Evolutionary conservation across 2,113 vertebrate species (phyloP), one percentile per base, ranked within the genome.

Genomic region (Sturnus vulgaris): DNA sequence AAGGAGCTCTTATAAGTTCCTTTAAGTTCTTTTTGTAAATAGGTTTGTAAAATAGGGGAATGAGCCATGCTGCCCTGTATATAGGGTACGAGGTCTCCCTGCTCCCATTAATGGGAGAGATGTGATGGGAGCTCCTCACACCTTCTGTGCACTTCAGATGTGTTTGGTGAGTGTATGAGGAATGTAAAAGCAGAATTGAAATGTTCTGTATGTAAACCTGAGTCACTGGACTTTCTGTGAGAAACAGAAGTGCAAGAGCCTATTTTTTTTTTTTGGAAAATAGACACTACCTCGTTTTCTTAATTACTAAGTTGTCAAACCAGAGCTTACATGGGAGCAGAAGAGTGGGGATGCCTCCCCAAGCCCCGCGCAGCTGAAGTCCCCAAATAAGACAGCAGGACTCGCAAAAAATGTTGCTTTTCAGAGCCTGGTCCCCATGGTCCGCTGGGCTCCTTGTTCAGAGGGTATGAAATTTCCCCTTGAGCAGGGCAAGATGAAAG

Each of bases 21-120:
- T 96, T 89, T 60, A 87, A 78, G 90, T 93, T 95, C 73, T 87
- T 96, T 91, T 77, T 52, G 90, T 89, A 86, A 93, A 89, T 80
- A 55, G 65, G 61, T 86, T 85, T 96, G 60, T 78, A 42, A 91
- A 92, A 59, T 1, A 86, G 47, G 31, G 55, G 93, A 82, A 71
- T 84, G 57, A 90, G 60, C 76, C 4, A 5, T 37, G 59, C 57
- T 66, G 60, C 46, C 57, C 57, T 5, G 2, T 91, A 25, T 27
- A 22, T 30, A 69, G 88, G 77, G 88, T 73, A 79, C 3, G 7
- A 73, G 39, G 30, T 59, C 46, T 65, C 20, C 49, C 53, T 7
- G 1, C 53, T 82, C 40, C 3, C 5, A 14, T 20, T 4, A 23
- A 25, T 44, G 69, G 46, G 20, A 55, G 64, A 64, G 76, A 39